Base-by-base conservation (phyloP, 2,888 invertebrate genomes). In the Urechis unicinctus region DNA sequence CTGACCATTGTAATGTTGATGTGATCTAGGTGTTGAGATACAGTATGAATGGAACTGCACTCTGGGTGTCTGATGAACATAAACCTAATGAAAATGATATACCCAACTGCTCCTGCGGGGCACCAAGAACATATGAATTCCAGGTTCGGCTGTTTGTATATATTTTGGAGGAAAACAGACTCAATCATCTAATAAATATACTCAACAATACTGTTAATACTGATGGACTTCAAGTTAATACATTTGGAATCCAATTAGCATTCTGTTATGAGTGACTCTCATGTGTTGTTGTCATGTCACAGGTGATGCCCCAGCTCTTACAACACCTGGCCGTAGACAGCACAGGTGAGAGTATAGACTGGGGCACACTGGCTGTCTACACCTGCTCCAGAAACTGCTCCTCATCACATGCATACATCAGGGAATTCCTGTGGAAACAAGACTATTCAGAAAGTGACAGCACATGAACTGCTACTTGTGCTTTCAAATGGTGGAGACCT, bases 351-450 rank as follows among this genome's bases (percentile, higher is more conserved):
- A 75, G 75, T 57, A 80, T 95, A 21, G 96, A 97, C 78, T 96
- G 93, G 91, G 96, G 95, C 25, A 85, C 89, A 22, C 76, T 97
- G 51, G 84, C 84, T 48, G 78, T 96, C 26, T 97, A 88, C 76
- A 91, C 92, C 0, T 97, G 97, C 74, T 82, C 83, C 70, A 80
- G 82, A 22, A 91, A 88, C 77, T 97, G 95, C 72, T 75, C 75
- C 58, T 68, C 78, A 56, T 84, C 84, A 17, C 81, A 80, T 45
- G 83, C 82, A 6, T 96, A 96, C 77, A 84, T 84, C 61, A 77
- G 81, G 61, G 94, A 95, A 80, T 86, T 84, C 79, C 72, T 90
- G 57, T 86, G 88, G 80, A 92, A 91, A 80, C 94, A 95, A 80
- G 91, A 93, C 43, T 51, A n/a, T n/a, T n/a, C n/a, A n/a, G n/a